These are phyloP conservation scores for Leuciscus waleckii DNA, from an alignment of 2,797 vertebrate genomes.

Conservation along the genomic window DNA sequence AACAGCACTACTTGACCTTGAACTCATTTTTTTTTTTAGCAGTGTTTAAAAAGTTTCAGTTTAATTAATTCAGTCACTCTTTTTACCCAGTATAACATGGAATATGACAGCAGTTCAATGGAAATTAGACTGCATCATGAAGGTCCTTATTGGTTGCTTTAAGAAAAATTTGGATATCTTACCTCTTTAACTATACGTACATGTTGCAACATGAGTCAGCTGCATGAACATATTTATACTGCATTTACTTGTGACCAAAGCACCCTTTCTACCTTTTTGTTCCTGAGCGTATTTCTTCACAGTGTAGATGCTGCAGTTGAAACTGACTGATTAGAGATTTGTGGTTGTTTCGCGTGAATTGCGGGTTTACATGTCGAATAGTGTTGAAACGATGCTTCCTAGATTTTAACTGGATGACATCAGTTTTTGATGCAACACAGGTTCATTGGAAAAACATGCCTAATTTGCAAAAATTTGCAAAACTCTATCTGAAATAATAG, in stretches of 20 bases:
- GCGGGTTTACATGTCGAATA: background rate
- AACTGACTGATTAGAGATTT: background rate
- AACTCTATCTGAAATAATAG: background rate
- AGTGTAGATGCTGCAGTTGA: background rate
- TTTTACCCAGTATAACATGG: background rate
- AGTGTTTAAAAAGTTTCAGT: too few relatives aligned
- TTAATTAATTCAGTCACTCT: too few relatives aligned
- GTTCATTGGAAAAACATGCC: background rate
- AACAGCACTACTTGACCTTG: too few relatives aligned
- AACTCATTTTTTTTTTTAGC: too few relatives aligned
- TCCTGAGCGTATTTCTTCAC: background rate
- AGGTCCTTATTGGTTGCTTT: too few relatives aligned
- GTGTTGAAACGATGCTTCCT: background rate
- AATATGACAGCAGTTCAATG: background rate
- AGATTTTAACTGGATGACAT: background rate
- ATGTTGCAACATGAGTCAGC: background rate
- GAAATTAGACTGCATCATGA: background rate
- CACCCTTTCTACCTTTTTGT: background rate
- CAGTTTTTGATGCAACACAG: background rate
- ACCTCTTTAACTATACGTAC: background rate
- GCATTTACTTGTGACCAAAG: background rate
- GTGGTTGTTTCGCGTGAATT: background rate
- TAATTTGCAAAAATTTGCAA: background rate
- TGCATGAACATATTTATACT: background rate
- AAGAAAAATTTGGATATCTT: background rate